These are phyloP conservation scores for cat (Felis catus) DNA, from an alignment of 2,113 vertebrate genomes.

Conservation along the genomic window F.catus_Fca126_mat1.0 CM031414.1:38193001-38193500, in stretches of 20 bases:
- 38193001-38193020: too few relatives aligned
- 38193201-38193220: not conserved
- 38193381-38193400: conserved; percentile 17
- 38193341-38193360: not conserved
- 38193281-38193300: not conserved
- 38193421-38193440: conserved; percentile 28
- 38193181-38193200: not conserved
- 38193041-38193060: not conserved
- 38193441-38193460: not conserved
- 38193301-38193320: not conserved
- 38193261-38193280: not conserved
- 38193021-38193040: too few relatives aligned
- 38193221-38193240: not conserved
- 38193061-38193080: not conserved
- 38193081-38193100: not conserved
- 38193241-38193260: not conserved
- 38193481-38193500: not conserved
- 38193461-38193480: conserved; percentile 13
- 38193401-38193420: conserved; percentile 3
- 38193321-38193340: not conserved
- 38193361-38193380: not conserved
- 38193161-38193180: not conserved
- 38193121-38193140: not conserved
- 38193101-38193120: not conserved
- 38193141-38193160: not conserved